These are phyloP conservation scores for Acanthosepion lycidas DNA, from an alignment of 2,888 invertebrate genomes.

Conservation along the genomic window DNA sequence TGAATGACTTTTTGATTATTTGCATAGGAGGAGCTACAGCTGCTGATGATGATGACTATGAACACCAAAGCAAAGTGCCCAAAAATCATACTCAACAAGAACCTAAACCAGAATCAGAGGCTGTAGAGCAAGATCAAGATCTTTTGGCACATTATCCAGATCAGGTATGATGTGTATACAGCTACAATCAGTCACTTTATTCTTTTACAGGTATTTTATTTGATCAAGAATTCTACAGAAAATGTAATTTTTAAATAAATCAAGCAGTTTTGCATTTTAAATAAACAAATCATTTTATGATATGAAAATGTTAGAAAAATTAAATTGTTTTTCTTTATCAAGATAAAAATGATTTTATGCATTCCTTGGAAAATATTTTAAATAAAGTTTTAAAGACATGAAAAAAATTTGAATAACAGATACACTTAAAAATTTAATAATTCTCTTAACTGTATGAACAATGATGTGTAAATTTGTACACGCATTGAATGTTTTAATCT, in stretches of 20 bases:
- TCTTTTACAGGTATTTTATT: not conserved
- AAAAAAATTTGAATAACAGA: too few species aligned
- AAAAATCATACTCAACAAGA: conserved; percentile 48
- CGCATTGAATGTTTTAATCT: not conserved
- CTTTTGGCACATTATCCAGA: conserved; percentile 35
- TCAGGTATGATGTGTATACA: not conserved
- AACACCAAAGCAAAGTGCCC: conserved; percentile 58
- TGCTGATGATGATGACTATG: conserved; percentile 73
- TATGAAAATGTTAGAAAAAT: not conserved
- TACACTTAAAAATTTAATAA: too few species aligned
- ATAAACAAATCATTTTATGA: not conserved
- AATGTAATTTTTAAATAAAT: not conserved
- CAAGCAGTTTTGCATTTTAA: not conserved
- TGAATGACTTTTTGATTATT: not conserved
- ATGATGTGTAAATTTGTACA: not conserved
- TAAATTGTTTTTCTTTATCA: not conserved
- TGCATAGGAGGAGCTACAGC: conserved; percentile 77
- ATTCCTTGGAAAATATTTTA: too few species aligned
- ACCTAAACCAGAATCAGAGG: conserved; percentile 43
- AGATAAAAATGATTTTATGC: not conserved
- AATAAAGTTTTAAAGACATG: too few species aligned
- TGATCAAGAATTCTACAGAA: not conserved
- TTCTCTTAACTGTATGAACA: not conserved
- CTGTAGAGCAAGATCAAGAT: conserved; percentile 38
- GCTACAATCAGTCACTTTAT: not conserved